A percentile compares a stretch with the other conserved stretches of the same genome.
Evolutionary conservation across 2,113 vertebrate species (phyloP).

Genomic region (Orycteropus afer): DNA sequence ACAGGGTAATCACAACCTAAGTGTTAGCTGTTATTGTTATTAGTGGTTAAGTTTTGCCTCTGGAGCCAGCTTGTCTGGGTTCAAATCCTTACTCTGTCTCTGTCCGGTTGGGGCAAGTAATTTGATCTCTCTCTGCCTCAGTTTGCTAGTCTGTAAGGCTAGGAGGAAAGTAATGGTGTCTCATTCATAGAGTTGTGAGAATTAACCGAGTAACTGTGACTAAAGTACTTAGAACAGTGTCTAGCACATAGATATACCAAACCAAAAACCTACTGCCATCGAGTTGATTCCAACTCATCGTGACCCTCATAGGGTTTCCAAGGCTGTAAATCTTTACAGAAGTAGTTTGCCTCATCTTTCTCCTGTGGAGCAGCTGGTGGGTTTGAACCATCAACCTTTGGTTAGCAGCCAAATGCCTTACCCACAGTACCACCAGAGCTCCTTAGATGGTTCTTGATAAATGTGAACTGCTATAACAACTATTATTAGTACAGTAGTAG

Average conservation of each 20-base stretch:
- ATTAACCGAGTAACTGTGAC: background rate
- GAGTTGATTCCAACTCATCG: no score
- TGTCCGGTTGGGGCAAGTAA: slow-evolving; percentile 20
- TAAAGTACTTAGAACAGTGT: background rate
- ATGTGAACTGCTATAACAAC: background rate
- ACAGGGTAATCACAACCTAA: background rate
- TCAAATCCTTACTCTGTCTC: slow-evolving; percentile 48
- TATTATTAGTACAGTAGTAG: background rate
- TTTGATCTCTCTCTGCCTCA: slow-evolving; percentile 46
- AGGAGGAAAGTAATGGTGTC: slow-evolving; percentile 41
- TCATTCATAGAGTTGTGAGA: slow-evolving; percentile 16
- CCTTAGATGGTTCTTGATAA: background rate
- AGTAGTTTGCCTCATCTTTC: no score
- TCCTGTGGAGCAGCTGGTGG: no score
- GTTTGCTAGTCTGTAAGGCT: slow-evolving; percentile 71
- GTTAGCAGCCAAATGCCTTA: no score
- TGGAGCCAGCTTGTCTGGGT: slow-evolving; percentile 67
- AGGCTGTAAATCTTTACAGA: no score
- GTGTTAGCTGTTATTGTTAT: slow-evolving; percentile 29
- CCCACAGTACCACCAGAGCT: no score
- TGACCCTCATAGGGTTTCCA: no score
- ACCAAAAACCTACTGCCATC: no score
- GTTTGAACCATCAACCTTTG: no score
- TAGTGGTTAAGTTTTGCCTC: slow-evolving; percentile 55
- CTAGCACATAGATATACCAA: background rate